phyloP scores from a whole-genome alignment of 2,888 invertebrate genomes.

The Spatulosminthurus flaviceps region DNA sequence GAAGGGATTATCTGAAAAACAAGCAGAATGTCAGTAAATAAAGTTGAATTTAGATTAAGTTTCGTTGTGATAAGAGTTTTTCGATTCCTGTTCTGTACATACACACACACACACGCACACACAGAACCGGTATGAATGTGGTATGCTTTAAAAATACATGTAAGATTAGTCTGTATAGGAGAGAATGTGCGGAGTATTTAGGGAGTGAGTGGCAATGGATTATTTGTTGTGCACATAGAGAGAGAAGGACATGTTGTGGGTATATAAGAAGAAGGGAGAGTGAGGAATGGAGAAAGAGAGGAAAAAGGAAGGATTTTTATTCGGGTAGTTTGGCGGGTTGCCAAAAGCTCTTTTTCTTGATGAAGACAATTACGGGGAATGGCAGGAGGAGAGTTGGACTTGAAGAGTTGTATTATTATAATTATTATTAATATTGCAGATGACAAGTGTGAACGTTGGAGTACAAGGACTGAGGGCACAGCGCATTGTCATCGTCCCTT shows the following conservation, averaged over 20 bases:
- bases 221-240: constrained; percentile 23
- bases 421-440: constrained; percentile 43
- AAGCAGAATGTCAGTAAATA: constrained; percentile 6
- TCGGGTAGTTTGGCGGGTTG: constrained; percentile 22
- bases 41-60: constrained; percentile 6
- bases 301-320: constrained; percentile 41
- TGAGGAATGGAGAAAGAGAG: constrained; percentile 7
- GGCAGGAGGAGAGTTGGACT: constrained; percentile 16
- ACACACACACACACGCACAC: too few species aligned
- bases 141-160: too few species aligned
- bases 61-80: too few species aligned
- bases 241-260: background rate
- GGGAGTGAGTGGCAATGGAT: constrained; percentile 34
- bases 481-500: constrained; percentile 29
- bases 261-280: constrained; percentile 19
- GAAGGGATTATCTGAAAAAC: constrained; percentile 1
- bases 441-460: constrained; percentile 40
- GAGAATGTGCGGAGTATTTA: background rate
- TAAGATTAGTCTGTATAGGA: too few species aligned
- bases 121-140: too few species aligned
- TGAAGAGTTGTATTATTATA: background rate
- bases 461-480: constrained; percentile 9
- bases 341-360: constrained; percentile 36
- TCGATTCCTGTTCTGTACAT: too few species aligned
- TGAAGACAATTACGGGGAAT: constrained; percentile 43